Conservation (phyloP, 2,888 invertebrate genomes). For the Standfussiana lucernea region DNA sequence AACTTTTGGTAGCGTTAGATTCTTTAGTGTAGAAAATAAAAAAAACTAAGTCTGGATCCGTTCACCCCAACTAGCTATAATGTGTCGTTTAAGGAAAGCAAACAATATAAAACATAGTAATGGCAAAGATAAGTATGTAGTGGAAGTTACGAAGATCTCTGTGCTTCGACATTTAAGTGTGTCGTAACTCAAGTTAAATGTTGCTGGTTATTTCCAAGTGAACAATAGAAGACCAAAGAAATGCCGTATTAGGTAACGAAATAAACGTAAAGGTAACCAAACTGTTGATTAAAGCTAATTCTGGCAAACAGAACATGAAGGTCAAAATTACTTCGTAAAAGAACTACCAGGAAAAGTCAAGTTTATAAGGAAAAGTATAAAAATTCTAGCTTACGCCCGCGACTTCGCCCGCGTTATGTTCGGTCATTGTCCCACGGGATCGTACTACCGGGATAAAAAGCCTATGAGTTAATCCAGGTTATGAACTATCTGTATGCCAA, state of each 20-base stretch:
- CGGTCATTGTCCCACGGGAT: no score
- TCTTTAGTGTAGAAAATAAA: neutral
- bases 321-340: slow-evolving; percentile 6
- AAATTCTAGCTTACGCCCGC: no score
- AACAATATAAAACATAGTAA: slow-evolving; percentile 41
- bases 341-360: neutral
- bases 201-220: slow-evolving; percentile 47
- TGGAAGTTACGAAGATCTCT: slow-evolving; percentile 51
- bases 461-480: no score
- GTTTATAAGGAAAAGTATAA: slow-evolving; percentile 8
- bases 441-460: no score
- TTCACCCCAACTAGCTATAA: slow-evolving; percentile 8
- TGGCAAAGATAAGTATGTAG: slow-evolving; percentile 38
- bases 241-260: slow-evolving; percentile 48
- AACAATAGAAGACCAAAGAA: slow-evolving; percentile 59
- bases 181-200: slow-evolving; percentile 60
- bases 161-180: slow-evolving; percentile 56
- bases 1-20: neutral
- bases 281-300: slow-evolving; percentile 12
- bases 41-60: neutral
- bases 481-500: no score
- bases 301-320: neutral
- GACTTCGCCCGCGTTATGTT: no score
- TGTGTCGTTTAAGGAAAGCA: slow-evolving; percentile 18
- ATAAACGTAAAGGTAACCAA: slow-evolving; percentile 21